Evolutionary conservation across 2,113 vertebrate genomes (phyloP).

Genomic region (Pogona vitticeps): DNA sequence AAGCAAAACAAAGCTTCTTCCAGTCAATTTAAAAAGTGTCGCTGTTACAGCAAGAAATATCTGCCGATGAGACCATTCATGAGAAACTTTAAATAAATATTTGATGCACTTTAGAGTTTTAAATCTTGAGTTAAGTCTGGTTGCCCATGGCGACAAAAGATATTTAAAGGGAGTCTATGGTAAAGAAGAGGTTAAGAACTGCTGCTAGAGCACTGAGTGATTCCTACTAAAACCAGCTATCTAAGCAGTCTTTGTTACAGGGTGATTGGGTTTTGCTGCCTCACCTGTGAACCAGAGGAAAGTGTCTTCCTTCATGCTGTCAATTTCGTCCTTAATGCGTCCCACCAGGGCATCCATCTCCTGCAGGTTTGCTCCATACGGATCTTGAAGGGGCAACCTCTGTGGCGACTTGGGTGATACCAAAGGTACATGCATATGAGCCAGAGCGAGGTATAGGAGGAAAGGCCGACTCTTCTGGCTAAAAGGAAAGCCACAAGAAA

Average conservation of each 20-base stretch:
- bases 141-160: no score
- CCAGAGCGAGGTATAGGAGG: constrained; percentile 88
- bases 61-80: no score
- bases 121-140: no score
- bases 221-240: not conserved
- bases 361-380: constrained; percentile 78
- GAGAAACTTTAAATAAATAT: no score
- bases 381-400: not conserved
- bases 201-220: no score
- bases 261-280: rapidly evolving
- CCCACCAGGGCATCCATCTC: constrained; percentile 92
- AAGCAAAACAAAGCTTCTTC: no score
- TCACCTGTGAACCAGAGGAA: constrained; percentile 94
- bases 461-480: constrained; percentile 82
- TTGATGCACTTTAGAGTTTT: no score
- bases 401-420: constrained; percentile 4
- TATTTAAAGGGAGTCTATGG: no score
- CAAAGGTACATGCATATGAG: constrained; percentile 95
- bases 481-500: not conserved
- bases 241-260: not conserved
- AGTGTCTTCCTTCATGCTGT: constrained; percentile 76
- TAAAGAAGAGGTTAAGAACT: no score
- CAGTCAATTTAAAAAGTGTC: no score
- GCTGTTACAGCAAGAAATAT: no score
- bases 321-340: constrained; percentile 74